Percentiles rank a stretch among this genome's conserved stretches.
Conservation (phyloP, 2,888 invertebrate genomes). For the Ferrisia virgata region DNA sequence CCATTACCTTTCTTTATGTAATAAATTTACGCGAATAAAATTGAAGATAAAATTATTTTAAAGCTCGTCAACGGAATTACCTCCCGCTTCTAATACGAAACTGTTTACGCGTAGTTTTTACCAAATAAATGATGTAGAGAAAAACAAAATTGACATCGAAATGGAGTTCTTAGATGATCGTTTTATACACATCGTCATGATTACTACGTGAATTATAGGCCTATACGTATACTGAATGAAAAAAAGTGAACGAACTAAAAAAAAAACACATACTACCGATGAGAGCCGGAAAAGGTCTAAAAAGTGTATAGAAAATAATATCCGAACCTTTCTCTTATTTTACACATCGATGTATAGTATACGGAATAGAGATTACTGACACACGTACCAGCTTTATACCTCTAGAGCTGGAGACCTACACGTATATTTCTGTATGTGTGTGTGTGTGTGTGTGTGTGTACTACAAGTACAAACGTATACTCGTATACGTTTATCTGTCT, state of each 20-base stretch:
- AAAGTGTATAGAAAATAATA: not conserved
- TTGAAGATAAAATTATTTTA: not conserved
- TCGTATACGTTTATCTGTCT: too few relatives aligned
- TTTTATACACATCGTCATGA: not conserved
- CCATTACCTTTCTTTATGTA: not conserved
- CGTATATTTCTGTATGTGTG: too few relatives aligned
- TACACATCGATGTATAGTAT: not conserved
- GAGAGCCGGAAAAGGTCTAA: not conserved
- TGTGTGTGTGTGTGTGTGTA: too few relatives aligned
- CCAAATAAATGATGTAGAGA: not conserved
- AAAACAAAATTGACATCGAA: not conserved
- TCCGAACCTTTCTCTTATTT: not conserved
- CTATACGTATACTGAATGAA: not conserved
- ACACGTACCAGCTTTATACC: too few relatives aligned
- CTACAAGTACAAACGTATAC: too few relatives aligned
- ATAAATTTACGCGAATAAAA: not conserved
- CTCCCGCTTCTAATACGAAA: not conserved
- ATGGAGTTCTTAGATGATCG: not conserved
- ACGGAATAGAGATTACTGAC: not conserved
- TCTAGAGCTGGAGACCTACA: too few relatives aligned
- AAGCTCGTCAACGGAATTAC: not conserved
- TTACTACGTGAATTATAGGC: too few relatives aligned
- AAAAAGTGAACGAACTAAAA: not conserved
- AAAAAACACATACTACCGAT: not conserved
- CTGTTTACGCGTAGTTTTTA: not conserved